Evolutionary conservation across 2,888 invertebrate species (phyloP).

Genomic region (Beris chalybata): DNA sequence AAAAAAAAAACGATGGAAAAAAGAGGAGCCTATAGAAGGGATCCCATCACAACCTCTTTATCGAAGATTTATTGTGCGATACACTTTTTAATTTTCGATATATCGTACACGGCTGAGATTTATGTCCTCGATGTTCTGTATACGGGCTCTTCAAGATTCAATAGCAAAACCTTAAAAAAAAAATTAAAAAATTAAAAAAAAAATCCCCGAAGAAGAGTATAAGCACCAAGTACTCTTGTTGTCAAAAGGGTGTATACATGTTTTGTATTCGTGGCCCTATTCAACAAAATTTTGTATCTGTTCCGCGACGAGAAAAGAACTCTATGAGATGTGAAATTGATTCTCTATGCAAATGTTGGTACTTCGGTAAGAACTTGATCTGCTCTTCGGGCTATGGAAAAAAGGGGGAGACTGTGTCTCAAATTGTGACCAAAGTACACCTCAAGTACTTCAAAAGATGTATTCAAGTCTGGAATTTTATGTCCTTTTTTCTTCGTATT

Average conservation of each 20-base stretch:
- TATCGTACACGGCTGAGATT: conserved; percentile 31
- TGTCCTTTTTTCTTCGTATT: background rate
- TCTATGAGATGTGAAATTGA: conserved; percentile 38
- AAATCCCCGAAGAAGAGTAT: conserved; percentile 4
- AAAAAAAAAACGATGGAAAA: conserved; percentile 16
- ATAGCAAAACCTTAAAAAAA: conserved; percentile 4
- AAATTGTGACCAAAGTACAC: conserved; percentile 7
- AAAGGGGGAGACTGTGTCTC: background rate
- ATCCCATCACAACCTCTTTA: conserved; percentile 35
- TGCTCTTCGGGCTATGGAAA: background rate
- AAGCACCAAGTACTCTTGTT: conserved; percentile 9
- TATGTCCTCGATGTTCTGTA: conserved; percentile 30
- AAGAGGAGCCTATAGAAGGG: conserved; percentile 5
- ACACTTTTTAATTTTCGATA: conserved; percentile 39
- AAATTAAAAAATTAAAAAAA: conserved; percentile 23
- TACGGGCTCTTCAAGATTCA: conserved; percentile 24
- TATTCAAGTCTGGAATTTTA: conserved; percentile 18
- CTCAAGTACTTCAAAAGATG: conserved; percentile 8
- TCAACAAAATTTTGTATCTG: conserved; percentile 31
- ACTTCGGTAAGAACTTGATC: conserved; percentile 19
- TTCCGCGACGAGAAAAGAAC: conserved; percentile 15
- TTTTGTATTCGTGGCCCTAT: conserved; percentile 27
- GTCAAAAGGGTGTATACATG: conserved; percentile 32
- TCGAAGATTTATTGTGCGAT: conserved; percentile 38
- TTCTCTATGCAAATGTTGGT: conserved; percentile 37